These are phyloP conservation scores for Thalassarche chlororhynchos DNA, from an alignment of 2,113 vertebrate species.

Conservation along the genomic window DNA sequence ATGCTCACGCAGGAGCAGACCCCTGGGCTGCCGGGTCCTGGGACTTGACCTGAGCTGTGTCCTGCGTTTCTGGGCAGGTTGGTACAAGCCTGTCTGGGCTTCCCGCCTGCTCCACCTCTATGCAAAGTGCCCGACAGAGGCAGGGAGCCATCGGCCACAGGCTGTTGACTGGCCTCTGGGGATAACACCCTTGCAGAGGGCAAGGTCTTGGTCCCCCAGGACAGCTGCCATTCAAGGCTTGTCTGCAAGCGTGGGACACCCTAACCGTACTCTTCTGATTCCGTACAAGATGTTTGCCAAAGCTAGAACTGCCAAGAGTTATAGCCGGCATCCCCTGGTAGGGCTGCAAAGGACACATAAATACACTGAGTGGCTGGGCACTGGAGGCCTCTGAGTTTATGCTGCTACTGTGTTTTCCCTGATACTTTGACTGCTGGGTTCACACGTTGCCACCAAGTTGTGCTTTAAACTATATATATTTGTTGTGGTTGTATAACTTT, in stretches of 20 bases:
- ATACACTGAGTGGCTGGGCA: background rate
- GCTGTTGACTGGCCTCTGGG: background rate
- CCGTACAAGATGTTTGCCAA: background rate
- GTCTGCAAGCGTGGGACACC: background rate
- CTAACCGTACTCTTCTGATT: background rate
- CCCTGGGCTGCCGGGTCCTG: background rate
- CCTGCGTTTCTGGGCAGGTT: background rate
- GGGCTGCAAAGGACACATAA: background rate
- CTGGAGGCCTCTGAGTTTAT: background rate
- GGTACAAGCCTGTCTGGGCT: background rate
- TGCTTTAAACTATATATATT: background rate
- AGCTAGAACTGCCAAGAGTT: background rate
- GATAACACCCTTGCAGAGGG: background rate
- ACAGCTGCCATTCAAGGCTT: background rate
- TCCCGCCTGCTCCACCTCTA: background rate
- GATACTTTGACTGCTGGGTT: background rate
- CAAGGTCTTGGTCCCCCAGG: too few species aligned
- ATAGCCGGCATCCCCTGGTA: rapidly evolving
- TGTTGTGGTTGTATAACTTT: background rate
- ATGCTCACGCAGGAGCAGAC: background rate
- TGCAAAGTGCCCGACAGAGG: background rate
- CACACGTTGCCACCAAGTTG: background rate
- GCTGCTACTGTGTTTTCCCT: background rate
- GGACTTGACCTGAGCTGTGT: background rate
- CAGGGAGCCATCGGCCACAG: background rate